Percentiles rank a stretch among this genome's conserved stretches.
Evolutionary conservation across 1,140 invertebrate genomes (phyloP).

Genomic region (Papilio dardanus): DNA sequence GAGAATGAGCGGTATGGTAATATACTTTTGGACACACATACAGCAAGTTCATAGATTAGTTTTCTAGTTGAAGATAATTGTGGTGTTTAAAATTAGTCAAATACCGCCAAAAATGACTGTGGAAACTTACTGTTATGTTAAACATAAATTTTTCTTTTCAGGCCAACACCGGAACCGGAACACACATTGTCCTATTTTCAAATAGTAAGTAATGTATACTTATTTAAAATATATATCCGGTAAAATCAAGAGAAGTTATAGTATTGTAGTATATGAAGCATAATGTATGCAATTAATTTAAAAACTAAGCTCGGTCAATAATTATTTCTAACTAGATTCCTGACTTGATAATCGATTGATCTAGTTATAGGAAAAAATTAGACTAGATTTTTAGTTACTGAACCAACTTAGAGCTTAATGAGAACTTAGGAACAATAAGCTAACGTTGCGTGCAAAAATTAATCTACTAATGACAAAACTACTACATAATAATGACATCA

Average conservation of each 20-base stretch:
- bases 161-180: conserved; percentile 46
- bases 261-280: background rate
- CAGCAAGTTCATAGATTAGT: too few species aligned
- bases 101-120: background rate
- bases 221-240: background rate
- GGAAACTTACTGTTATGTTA: background rate
- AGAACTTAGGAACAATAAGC: background rate
- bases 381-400: background rate
- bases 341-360: background rate
- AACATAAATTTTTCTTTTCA: conserved; percentile 57
- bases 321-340: background rate
- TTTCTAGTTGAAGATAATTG: too few species aligned
- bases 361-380: background rate
- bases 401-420: background rate
- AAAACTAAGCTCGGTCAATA: background rate
- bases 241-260: background rate
- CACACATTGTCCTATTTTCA: conserved; percentile 57
- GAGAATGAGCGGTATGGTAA: background rate
- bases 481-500: background rate
- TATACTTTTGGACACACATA: too few species aligned
- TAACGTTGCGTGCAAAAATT: conserved; percentile 3
- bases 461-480: background rate
- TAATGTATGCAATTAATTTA: background rate
- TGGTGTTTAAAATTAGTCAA: too few species aligned
- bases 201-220: conserved; percentile 63